Evolutionary conservation across 2,113 vertebrate genomes (phyloP).

Genomic region (Etia nguti): DNA sequence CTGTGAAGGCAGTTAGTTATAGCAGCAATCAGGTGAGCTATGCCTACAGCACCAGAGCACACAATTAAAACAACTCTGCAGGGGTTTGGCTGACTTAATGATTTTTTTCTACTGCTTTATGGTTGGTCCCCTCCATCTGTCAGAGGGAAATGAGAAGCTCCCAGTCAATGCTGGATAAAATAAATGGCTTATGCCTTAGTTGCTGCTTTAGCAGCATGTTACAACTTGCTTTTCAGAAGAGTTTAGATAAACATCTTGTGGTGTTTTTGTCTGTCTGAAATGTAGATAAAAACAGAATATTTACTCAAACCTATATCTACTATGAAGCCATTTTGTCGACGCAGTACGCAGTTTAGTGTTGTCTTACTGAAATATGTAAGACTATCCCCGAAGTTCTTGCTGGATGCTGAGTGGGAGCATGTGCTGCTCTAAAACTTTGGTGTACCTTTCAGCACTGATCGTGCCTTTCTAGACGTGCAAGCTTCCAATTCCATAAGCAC

Average conservation of each 20-base stretch:
- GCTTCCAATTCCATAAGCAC: background rate
- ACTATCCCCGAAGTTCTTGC: background rate
- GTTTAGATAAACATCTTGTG: background rate
- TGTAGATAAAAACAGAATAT: background rate
- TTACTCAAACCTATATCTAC: background rate
- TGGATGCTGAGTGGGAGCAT: background rate
- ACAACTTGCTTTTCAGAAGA: constrained; percentile 1
- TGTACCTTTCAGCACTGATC: background rate
- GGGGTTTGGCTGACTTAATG: constrained; percentile 63
- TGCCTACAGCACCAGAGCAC: constrained; percentile 36
- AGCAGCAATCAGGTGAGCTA: constrained; percentile 55
- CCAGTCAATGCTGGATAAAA: constrained; percentile 54
- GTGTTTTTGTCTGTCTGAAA: background rate
- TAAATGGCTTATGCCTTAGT: constrained; percentile 21
- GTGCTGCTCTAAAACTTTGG: background rate
- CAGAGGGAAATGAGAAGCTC: constrained; percentile 53
- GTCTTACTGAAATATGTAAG: background rate
- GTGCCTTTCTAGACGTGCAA: background rate
- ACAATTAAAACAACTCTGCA: constrained; percentile 60
- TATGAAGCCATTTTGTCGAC: background rate
- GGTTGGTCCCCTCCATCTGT: constrained; percentile 63
- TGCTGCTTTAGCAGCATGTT: constrained; percentile 14
- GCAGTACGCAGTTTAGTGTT: background rate
- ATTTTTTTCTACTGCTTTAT: constrained; percentile 59
- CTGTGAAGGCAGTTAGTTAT: constrained; percentile 48